Evolutionary conservation across 2,888 invertebrate species (phyloP), one percentile per base, ranked within the genome.

Genomic region (Drosophila austrosaltans): DNA sequence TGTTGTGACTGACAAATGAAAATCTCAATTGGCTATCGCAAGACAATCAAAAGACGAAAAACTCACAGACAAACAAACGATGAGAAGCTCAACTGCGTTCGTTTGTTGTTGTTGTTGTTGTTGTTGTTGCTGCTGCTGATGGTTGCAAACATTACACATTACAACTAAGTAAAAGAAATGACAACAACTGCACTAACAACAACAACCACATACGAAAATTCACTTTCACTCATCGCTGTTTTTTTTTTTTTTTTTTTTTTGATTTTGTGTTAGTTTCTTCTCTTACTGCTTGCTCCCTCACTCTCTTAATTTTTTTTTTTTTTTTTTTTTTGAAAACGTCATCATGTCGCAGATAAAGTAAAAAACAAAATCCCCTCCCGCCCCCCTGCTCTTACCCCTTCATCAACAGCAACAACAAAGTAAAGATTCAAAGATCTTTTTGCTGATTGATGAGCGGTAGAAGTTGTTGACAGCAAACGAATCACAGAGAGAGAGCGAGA

Each of bases 21-120:
- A 85, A 89, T 72, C 85, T 89, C 89, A 89, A 85, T 85, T 85
- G 85, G 82, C 89, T 84, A 87, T 78, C 87, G 81, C 86, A 68
- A 77, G 86, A 86, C 88, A 88, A 86, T 88, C 88, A 81, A 86
- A 76, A 82, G 83, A 78, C 86, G 72, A 66, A 63, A 66, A 48
- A 48, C 48, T 48, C 12, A 48, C 48, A 48, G 10, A 40, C 40
- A 25, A 16, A 16, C n/a, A 42, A 16, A 40, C 75, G 63, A 75
- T 75, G 72, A 72, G 75, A 72, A 72, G 72, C 70, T 72, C 59
- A 63, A 67, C 40, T 60, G 22, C n/a, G 32, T 40, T 40, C 20
- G 64, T 39, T 61, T 16, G 62, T 12, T 39, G 40, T 63, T 60
- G 54, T 32, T 56, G 62, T 40, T 16, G 62, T n/a, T 40, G 39